A percentile compares a stretch with the other conserved stretches of the same genome.
These are phyloP conservation scores for Thecophora atra DNA, from an alignment of 2,888 invertebrate species.

Conservation along the genomic window DNA sequence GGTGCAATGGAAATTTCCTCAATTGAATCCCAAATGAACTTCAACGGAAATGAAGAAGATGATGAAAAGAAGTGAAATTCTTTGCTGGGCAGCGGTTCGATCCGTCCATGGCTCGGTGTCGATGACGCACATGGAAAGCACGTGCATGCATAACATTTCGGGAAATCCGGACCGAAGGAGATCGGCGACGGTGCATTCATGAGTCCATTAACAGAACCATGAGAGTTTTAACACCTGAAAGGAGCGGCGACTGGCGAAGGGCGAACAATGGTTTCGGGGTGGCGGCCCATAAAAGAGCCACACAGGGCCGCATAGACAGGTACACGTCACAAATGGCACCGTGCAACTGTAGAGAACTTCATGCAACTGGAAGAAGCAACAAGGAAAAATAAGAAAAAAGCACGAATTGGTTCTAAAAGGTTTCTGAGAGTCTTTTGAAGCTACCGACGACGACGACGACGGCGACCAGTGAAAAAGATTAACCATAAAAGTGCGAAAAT, in stretches of 20 bases:
- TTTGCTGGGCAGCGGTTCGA: too few species aligned
- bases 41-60: too few species aligned
- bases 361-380: conserved; percentile 16
- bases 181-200: not conserved
- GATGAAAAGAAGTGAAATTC: too few species aligned
- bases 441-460: conserved; percentile 20
- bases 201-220: conserved; percentile 43
- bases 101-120: too few species aligned
- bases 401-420: conserved; percentile 42
- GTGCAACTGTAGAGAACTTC: not conserved
- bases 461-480: conserved; percentile 33
- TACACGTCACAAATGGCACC: not conserved
- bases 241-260: not conserved
- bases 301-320: conserved; percentile 1
- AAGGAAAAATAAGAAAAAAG: conserved; percentile 6
- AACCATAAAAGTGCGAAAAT: conserved; percentile 54
- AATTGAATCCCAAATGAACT: too few species aligned
- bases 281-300: too few species aligned
- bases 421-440: conserved; percentile 11
- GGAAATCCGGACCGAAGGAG: conserved; percentile 15
- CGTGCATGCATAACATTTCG: conserved; percentile 24
- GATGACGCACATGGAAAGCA: not conserved
- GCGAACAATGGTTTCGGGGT: not conserved
- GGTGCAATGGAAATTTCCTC: too few species aligned
- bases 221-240: conserved; percentile 50